These are phyloP conservation scores for Alligator mississippiensis DNA, from an alignment of 2,113 vertebrate genomes.

Conservation along the genomic window DNA sequence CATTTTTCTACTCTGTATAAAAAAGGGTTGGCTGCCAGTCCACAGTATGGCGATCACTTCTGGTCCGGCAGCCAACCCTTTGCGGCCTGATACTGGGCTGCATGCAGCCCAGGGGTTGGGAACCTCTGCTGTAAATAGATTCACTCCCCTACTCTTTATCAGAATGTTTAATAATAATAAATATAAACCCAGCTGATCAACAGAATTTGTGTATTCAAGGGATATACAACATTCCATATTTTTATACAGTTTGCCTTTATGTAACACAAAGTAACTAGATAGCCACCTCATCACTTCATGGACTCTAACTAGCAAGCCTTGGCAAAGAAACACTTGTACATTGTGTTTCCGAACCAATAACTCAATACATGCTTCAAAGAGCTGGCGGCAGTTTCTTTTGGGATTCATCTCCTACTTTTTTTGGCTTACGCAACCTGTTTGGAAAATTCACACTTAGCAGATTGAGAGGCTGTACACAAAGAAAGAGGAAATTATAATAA, in stretches of 20 bases:
- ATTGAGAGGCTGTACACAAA: slow-evolving; percentile 34
- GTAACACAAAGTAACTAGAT: slow-evolving; percentile 38
- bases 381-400: slow-evolving; percentile 27
- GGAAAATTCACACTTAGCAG: slow-evolving; percentile 54
- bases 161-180: slow-evolving; percentile 18
- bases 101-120: too few species aligned
- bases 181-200: not conserved
- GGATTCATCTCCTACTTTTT: slow-evolving; percentile 55
- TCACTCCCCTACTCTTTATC: not conserved
- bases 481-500: slow-evolving; percentile 38
- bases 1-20: too few species aligned
- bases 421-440: slow-evolving; percentile 42
- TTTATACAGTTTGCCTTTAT: slow-evolving; percentile 4
- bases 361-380: slow-evolving; percentile 10
- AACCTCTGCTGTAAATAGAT: not conserved
- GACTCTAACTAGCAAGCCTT: slow-evolving; percentile 59
- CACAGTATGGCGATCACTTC: too few species aligned
- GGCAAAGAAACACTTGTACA: slow-evolving; percentile 33
- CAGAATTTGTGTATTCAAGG: not conserved
- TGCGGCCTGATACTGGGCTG: too few species aligned
- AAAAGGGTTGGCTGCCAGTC: too few species aligned
- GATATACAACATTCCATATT: not conserved
- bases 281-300: slow-evolving; percentile 24
- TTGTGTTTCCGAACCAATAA: slow-evolving; percentile 23
- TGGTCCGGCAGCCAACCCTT: too few species aligned